Conservation (phyloP, 2,113 vertebrate species). For the Gymnogyps californianus region DNA sequence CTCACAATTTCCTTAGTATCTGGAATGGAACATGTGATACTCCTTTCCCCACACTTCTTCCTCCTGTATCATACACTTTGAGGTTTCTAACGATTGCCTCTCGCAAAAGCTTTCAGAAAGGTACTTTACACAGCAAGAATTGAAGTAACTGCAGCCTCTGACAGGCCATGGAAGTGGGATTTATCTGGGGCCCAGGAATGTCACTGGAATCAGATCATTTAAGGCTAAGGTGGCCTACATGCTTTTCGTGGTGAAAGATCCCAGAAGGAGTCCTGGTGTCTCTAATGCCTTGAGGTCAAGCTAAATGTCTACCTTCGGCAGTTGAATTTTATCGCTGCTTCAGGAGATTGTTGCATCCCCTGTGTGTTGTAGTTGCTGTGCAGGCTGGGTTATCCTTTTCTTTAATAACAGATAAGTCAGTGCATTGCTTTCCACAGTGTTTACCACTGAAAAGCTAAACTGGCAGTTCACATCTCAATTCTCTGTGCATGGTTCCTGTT, state of each 20-base stretch:
- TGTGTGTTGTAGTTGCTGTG: background rate
- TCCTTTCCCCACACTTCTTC: background rate
- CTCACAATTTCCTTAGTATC: background rate
- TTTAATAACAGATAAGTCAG: background rate
- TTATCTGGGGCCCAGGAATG: background rate
- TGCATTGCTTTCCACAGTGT: background rate
- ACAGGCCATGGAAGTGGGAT: background rate
- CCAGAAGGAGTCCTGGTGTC: background rate
- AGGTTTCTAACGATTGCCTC: background rate
- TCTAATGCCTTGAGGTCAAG: background rate
- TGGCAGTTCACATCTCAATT: background rate
- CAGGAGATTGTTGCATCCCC: background rate
- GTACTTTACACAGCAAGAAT: background rate
- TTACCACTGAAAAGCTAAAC: background rate
- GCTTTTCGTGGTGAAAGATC: background rate
- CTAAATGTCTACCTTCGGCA: background rate
- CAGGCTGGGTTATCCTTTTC: background rate
- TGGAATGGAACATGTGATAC: background rate
- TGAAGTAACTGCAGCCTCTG: background rate
- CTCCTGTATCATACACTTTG: background rate
- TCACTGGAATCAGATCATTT: background rate
- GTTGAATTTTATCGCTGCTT: background rate
- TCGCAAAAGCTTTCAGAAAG: background rate
- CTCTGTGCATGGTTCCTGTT: background rate
- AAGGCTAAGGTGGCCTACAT: background rate